Percentiles rank a stretch among this genome's conserved stretches.
phyloP scores from a whole-genome alignment of 2,797 vertebrate genomes.

The Melanotaenia boesemani region DNA sequence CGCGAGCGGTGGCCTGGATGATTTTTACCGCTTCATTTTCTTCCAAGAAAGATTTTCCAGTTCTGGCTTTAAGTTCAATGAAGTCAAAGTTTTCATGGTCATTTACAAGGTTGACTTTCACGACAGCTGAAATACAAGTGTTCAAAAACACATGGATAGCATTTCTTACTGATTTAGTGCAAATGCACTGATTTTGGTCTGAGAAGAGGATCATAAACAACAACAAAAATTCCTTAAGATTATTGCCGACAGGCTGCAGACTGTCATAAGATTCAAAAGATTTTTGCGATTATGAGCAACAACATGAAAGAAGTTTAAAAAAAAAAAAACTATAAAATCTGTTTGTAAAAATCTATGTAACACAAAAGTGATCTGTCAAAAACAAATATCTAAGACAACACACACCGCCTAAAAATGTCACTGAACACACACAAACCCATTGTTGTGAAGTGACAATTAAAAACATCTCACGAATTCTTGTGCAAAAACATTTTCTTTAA shows the following conservation, averaged over 20 bases:
- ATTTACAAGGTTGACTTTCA: conserved; percentile 47
- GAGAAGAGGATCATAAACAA: conserved; percentile 1
- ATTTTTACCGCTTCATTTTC: not conserved
- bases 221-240: conserved; percentile 4
- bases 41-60: not conserved
- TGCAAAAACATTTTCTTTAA: conserved; percentile 73
- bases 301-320: not conserved
- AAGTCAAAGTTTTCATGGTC: conserved; percentile 28
- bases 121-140: conserved; percentile 9
- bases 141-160: conserved; percentile 1
- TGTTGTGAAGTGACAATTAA: conserved; percentile 37
- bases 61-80: not conserved
- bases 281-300: not conserved
- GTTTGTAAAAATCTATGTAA: conserved; percentile 41
- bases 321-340: conserved; percentile 33
- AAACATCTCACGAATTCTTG: conserved; percentile 56
- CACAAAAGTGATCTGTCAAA: conserved; percentile 22
- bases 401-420: conserved; percentile 32
- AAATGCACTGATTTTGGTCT: conserved; percentile 30
- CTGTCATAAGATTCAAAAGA: conserved; percentile 26
- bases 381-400: conserved; percentile 36
- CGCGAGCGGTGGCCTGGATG: not conserved
- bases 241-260: conserved; percentile 22
- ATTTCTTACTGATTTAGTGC: conserved; percentile 5
- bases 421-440: conserved; percentile 45